phyloP scores from a whole-genome alignment of 30 jellyfish, hydroid and myxozoan species.

The Aurelia sp. region DNA sequence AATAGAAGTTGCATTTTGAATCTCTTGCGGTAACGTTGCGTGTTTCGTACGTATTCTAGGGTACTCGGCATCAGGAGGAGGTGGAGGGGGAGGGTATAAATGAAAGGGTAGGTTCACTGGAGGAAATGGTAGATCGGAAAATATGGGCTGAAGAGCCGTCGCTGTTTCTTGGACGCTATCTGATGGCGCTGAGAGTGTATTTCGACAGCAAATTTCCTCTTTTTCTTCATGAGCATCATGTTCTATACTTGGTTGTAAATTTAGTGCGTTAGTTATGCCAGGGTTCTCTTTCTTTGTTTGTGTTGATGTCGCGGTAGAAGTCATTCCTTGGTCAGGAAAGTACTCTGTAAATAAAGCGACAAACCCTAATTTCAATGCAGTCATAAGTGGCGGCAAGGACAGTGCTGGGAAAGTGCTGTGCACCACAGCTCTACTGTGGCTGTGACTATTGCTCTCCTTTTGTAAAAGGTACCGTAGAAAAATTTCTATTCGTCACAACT shows the following conservation, averaged over 20 bases:
- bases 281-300: neutral
- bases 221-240: too few relatives aligned
- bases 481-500: too few relatives aligned
- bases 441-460: too few relatives aligned
- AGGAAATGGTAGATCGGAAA: conserved; percentile 48
- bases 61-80: conserved; percentile 35
- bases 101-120: conserved; percentile 48
- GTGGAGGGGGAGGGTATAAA: conserved; percentile 63
- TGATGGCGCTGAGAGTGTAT: too few relatives aligned
- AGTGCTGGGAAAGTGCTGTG: too few relatives aligned
- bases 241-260: neutral
- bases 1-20: conserved; percentile 10
- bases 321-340: conserved; percentile 38
- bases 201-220: too few relatives aligned
- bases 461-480: too few relatives aligned
- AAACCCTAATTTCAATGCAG: too few relatives aligned
- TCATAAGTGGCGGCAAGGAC: too few relatives aligned
- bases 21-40: conserved; percentile 78
- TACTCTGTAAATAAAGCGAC: conserved; percentile 21
- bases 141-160: neutral
- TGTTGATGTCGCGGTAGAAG: neutral
- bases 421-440: too few relatives aligned
- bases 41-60: conserved; percentile 82
- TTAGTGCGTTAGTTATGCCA: neutral
- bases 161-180: too few relatives aligned